These are phyloP conservation scores for Serinus canaria DNA, from an alignment of 2,113 vertebrate genomes.

Conservation along the genomic window DNA sequence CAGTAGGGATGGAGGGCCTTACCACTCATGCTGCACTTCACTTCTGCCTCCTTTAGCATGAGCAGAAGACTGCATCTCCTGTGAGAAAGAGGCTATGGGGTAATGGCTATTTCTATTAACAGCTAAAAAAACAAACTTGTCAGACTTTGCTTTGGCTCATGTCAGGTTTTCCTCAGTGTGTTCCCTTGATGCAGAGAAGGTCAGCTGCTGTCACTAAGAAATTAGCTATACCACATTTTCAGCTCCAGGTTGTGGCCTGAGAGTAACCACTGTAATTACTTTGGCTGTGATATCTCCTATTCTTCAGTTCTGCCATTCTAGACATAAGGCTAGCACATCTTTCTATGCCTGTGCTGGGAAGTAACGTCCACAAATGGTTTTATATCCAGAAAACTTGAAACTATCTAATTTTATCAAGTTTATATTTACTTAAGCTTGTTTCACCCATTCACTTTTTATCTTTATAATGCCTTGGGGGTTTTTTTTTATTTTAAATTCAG, in stretches of 20 bases:
- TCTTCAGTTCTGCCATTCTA: background rate
- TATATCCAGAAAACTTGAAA: background rate
- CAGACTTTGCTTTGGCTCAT: slow-evolving; percentile 7
- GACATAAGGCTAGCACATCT: background rate
- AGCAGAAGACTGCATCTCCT: background rate
- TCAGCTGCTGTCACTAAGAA: background rate
- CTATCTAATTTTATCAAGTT: background rate
- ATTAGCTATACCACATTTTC: background rate
- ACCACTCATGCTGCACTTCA: rapidly evolving
- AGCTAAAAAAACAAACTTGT: background rate
- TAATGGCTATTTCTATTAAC: background rate
- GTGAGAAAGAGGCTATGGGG: background rate
- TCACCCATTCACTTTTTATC: background rate
- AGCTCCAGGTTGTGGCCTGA: background rate
- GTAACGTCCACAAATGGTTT: background rate
- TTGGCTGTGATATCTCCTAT: background rate
- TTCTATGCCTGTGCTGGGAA: background rate
- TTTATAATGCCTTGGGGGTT: background rate
- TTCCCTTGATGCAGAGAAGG: background rate
- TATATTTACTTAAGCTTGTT: background rate
- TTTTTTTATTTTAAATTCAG: background rate
- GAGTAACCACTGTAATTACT: background rate
- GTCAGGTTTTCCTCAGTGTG: background rate
- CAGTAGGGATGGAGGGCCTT: background rate
- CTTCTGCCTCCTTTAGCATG: background rate